Evolutionary conservation across 1,140 invertebrate species (phyloP), one percentile per base, ranked within the genome.

Genomic region (Hypsibius dujardini): DNA sequence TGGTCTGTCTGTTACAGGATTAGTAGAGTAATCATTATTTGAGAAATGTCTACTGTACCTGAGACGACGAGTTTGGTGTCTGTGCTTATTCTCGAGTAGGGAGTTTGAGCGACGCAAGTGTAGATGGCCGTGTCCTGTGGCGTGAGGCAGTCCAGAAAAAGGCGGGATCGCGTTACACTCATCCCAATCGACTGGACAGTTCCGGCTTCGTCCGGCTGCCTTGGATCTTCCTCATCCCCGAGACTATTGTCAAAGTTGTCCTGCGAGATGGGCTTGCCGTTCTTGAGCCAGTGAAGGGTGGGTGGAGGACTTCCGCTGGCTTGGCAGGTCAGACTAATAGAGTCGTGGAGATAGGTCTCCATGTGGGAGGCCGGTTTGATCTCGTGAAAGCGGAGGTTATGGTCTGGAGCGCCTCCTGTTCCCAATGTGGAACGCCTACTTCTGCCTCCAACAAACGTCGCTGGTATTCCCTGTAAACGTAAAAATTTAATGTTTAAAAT

Each of bases 51-150:
- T 12, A 56, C 7, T 56, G 50, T 73, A 73, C 73, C 67, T 73
- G 73, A 14, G n/a, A 73, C 40, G 46, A 50, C n/a, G 1, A 79
- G 73, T 1, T 77, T 77, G 47, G 82, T 79, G 46, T 77, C 74
- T 0, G 82, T 78, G 15, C 77, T 81, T 7, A 83, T 79, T 14
- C 83, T 82, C 73, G 85, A 82, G 7, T 81, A 77, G 1, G 84
- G 85, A 45, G 85, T 80, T n/a, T 82, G 81, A 1, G 86, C 88
- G 1, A 87, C 82, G 75, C 89, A 92, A 12, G 85, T 87, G 77
- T 87, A 89, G 2, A 81, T 78, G 45, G 84, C 85, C 72, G 82
- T 79, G 73, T 86, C 84, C 1, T 82, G 79, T 15, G 83, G 81
- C 15, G 81, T 76, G 1, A 85, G 79, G 71, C 85, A 84, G 70